Conservation (phyloP, 1,140 invertebrate genomes). For the Penaeus chinensis region DNA sequence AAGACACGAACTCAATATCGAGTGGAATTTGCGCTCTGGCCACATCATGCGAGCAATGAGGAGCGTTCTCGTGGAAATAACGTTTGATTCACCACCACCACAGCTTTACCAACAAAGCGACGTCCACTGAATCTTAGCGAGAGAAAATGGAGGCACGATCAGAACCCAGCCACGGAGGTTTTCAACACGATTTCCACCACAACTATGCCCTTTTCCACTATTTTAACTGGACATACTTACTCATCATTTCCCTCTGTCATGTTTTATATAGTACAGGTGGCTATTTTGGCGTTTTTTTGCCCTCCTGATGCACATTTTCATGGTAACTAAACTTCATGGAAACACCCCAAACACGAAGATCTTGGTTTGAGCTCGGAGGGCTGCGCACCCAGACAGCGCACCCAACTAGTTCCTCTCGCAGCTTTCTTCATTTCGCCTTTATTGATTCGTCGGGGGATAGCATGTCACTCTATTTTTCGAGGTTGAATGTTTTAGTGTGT, state of each 20-base stretch:
- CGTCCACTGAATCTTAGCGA: constrained; percentile 51
- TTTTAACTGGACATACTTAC: constrained; percentile 64
- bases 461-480: not conserved
- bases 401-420: constrained; percentile 39
- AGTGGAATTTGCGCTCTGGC: constrained; percentile 24
- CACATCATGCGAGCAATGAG: constrained; percentile 1
- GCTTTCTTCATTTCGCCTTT: not conserved
- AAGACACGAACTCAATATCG: constrained; percentile 30
- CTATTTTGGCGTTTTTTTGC: constrained; percentile 64
- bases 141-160: constrained; percentile 58
- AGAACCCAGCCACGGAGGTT: constrained; percentile 45
- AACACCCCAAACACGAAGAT: constrained; percentile 49
- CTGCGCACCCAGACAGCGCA: constrained; percentile 38
- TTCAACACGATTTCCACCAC: constrained; percentile 48
- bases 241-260: constrained; percentile 68
- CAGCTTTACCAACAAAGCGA: constrained; percentile 60
- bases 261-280: constrained; percentile 65
- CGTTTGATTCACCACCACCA: constrained; percentile 40
- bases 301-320: constrained; percentile 64
- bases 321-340: constrained; percentile 64
- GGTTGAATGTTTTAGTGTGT: not conserved
- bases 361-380: constrained; percentile 14
- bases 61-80: constrained; percentile 8
- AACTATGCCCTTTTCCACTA: constrained; percentile 38
- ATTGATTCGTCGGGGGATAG: not conserved